These are phyloP conservation scores for Hesperia comma DNA, from an alignment of 2,888 invertebrate genomes.

Conservation along the genomic window DNA sequence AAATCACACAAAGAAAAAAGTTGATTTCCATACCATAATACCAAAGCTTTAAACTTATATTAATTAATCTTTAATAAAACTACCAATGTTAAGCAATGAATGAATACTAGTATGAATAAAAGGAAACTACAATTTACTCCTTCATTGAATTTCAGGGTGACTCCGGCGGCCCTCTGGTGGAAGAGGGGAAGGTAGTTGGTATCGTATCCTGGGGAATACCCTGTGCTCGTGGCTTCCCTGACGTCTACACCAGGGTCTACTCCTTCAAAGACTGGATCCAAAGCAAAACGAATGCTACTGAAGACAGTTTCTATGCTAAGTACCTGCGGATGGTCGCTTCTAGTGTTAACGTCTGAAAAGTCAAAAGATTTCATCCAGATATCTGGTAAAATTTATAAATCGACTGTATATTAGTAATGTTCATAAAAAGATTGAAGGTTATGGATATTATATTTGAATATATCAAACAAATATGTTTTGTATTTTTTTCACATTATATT, in stretches of 20 bases:
- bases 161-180: slow-evolving; percentile 80
- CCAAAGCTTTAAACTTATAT: too few species aligned
- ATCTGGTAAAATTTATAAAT: neutral
- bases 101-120: too few species aligned
- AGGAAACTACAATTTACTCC: neutral
- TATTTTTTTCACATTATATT: too few species aligned
- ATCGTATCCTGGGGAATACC: slow-evolving; percentile 83
- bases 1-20: too few species aligned
- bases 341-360: neutral
- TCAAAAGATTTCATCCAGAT: neutral
- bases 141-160: slow-evolving; percentile 68
- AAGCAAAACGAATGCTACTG: slow-evolving; percentile 44
- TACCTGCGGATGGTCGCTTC: neutral
- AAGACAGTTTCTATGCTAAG: neutral
- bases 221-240: slow-evolving; percentile 80
- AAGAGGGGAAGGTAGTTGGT: slow-evolving; percentile 66
- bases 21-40: too few species aligned
- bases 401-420: too few species aligned
- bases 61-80: too few species aligned
- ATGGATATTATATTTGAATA: too few species aligned
- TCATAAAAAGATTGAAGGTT: too few species aligned
- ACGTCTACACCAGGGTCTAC: slow-evolving; percentile 79
- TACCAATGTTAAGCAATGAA: too few species aligned
- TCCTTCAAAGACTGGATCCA: slow-evolving; percentile 74
- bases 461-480: too few species aligned